Base-by-base conservation (phyloP, 2,888 invertebrate genomes). In the Cantharis nigra region DNA sequence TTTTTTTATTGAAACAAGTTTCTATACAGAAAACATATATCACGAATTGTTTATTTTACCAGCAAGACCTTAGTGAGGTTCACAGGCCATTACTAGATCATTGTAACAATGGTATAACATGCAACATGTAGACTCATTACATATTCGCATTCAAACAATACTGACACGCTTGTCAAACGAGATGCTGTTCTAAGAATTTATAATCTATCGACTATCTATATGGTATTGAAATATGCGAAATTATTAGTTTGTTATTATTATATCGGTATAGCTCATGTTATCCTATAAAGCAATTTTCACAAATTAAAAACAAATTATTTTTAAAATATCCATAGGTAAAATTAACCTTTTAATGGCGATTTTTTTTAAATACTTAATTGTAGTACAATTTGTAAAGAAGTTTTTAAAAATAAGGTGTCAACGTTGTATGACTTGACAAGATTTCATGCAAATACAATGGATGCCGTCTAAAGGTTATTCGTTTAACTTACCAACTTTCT, bases 91-190 rank as follows among this genome's bases (percentile, higher is more conserved):
- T 81, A 81, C 80, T 80, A 80, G 80, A 80, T 77, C 79, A 77
- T 76, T 77, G 79, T 77, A 80, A 81, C 81, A 81, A 80, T 80
- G 78, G 78, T 72, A 71, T 64, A 81, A 81, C 81, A 80, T 79
- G 78, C 72, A 78, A 71, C 77, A 72, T 75, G 77, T 72, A 67
- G 67, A 79, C 77, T 79, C 72, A 72, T 71, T 79, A 77, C 77
- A 77, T 77, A 71, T 77, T 72, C 70, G 64, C 49, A 71, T 64
- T 74, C 72, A 73, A 78, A 69, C 62, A 75, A 77, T 78, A 80
- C 80, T 80, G 80, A 80, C 81, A 80, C 80, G 79, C 79, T 76
- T 81, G 79, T 77, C 69, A 76, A 63, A 63, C 49, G 49, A n/a
- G 72, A 30, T 70, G 63, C 69, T 73, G 70, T 77, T 77, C 74